Evolutionary conservation across 2,888 invertebrate species (phyloP).

Genomic region (Sialis lutaria): DNA sequence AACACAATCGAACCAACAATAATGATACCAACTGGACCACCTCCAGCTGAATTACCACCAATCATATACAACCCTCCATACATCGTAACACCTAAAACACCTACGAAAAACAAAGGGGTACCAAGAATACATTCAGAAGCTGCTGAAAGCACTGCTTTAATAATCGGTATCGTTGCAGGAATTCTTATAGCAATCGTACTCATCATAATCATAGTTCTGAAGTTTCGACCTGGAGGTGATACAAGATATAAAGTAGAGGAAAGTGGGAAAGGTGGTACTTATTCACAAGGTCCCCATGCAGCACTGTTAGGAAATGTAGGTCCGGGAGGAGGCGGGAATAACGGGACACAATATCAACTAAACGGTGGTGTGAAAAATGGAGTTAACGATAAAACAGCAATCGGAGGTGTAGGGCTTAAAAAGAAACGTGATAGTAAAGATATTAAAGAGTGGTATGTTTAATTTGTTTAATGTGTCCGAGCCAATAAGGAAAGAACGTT

Average conservation of each 20-base stretch:
- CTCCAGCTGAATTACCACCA: conserved; percentile 21
- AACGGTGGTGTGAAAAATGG: conserved; percentile 33
- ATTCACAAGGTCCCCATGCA: conserved; percentile 63
- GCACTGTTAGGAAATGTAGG: conserved; percentile 39
- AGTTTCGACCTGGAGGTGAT: conserved; percentile 72
- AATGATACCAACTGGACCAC: conserved; percentile 15
- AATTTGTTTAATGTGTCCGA: conserved; percentile 20
- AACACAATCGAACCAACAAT: conserved; percentile 14
- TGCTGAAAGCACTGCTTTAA: conserved; percentile 56
- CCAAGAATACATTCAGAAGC: conserved; percentile 46
- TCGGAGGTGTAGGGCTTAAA: conserved; percentile 13
- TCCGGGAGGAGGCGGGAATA: conserved; percentile 26
- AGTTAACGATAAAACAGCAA: conserved; percentile 20
- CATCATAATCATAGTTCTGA: conserved; percentile 75
- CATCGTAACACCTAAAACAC: conserved; percentile 20
- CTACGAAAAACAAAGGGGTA: conserved; percentile 19
- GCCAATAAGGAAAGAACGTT: background rate
- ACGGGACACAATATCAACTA: conserved; percentile 27
- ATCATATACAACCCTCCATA: conserved; percentile 20
- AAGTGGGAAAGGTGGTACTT: conserved; percentile 47
- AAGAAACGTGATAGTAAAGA: conserved; percentile 70
- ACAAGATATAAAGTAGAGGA: conserved; percentile 90
- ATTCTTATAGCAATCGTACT: conserved; percentile 81
- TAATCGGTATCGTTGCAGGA: conserved; percentile 80
- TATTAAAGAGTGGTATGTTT: conserved; percentile 95